Evolutionary conservation across 1,140 invertebrate genomes (phyloP), one percentile per base, ranked within the genome.

Genomic region (Drosophila busckii): DNA sequence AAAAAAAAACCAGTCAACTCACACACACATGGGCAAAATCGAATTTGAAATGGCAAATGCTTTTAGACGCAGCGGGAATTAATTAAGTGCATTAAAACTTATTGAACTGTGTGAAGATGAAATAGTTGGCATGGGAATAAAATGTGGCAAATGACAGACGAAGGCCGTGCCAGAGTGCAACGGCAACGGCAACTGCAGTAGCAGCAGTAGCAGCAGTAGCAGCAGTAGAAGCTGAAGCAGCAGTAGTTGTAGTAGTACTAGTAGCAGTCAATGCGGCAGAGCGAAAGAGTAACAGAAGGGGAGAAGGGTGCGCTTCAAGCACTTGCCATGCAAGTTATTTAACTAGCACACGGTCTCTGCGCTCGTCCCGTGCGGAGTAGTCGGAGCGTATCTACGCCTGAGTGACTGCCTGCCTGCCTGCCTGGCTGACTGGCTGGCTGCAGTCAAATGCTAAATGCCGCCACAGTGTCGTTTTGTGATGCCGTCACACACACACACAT

Each of bases 31-130:
- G 44, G 50, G 75, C 62, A 59, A 75, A 82, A 82, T 75, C 61
- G 60, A 82, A 75, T 82, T 82, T 75, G 49, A 60, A 55, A 62
- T 70, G 56, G 70, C 45, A 76, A 75, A 82, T 52, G 37, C 22
- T 17, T 5, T 15, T 42, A 31, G 31, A 37, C 58, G 73, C 68
- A 65, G 42, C 37, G 65, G 56, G 70, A 83, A 82, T 82, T 83
- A 83, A 82, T 82, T 82, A 82, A 83, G 75, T 83, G 75, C 65
- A 82, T 82, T 67, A 82, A 82, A 82, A 82, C 69, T 82, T 78
- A 78, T 82, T 82, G 75, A 82, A 83, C 75, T 82, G 58, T 46
- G 76, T 66, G 23, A 82, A 52, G 56, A 56, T 17, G 37, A 10
- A 38, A 34, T 32, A 25, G 13, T 31, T 25, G 12, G 38, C 9